These are phyloP conservation scores for Pygathrix nemaeus DNA, from an alignment of 2,113 vertebrate species.

Conservation along the genomic window DNA sequence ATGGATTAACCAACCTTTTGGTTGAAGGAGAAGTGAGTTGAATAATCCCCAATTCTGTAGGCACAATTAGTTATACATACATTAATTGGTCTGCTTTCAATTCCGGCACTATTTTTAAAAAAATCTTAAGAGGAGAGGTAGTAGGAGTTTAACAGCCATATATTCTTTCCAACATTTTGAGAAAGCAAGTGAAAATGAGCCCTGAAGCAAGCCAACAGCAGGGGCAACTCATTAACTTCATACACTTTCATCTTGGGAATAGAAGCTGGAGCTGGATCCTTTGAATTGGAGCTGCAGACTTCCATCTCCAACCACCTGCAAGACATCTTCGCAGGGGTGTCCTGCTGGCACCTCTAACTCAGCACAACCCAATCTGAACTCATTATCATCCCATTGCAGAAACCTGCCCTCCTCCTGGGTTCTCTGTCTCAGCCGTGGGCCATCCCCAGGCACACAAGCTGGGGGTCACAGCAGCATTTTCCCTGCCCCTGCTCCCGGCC, in stretches of 20 bases:
- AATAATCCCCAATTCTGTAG: slow-evolving; percentile 22
- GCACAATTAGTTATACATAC: slow-evolving; percentile 28
- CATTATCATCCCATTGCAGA: neutral
- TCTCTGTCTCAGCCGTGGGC: fast-evolving
- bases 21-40: neutral
- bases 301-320: neutral
- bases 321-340: fast-evolving
- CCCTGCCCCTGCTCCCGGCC: fast-evolving
- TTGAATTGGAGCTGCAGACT: neutral
- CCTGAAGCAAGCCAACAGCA: neutral
- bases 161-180: slow-evolving; percentile 30
- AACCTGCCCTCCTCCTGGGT: neutral
- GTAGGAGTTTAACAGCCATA: neutral
- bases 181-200: slow-evolving; percentile 48
- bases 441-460: neutral
- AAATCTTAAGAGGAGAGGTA: neutral
- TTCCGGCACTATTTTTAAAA: neutral
- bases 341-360: neutral
- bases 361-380: neutral
- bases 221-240: neutral
- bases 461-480: neutral
- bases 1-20: neutral
- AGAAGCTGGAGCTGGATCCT: neutral
- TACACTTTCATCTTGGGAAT: neutral
- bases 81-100: slow-evolving; percentile 52